Base-by-base conservation (phyloP, 2,888 invertebrate species). In the Diarsia rubi region DNA sequence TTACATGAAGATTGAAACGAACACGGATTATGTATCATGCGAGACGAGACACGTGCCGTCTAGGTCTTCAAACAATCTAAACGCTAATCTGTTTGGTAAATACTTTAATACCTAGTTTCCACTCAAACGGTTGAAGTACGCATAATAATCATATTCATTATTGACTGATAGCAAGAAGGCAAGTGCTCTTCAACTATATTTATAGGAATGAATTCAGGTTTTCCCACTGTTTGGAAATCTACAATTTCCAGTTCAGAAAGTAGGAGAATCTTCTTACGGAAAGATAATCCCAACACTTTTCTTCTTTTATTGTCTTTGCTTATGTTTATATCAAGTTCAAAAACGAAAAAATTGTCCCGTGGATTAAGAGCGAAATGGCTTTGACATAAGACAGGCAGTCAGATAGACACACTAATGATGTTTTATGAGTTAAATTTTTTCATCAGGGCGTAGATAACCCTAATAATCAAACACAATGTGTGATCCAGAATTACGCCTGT, bases 1-100 rank as follows among this genome's bases (percentile, higher is more conserved):
- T 63, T 54, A 70, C 54, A 82, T 60, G 42, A 37, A 54, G 45
- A 67, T 82, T 64, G 60, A 9, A 47, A 78, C 21, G 44, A 24
- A 49, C 27, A 3, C 31, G 14, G 9, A 27, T 42, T 42, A 74
- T 31, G 19, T 45, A 62, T 47, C 19, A 66, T 44, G 63, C 49
- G 57, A 54, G 19, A n/a, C 11, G 14, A 8, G 57, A 37, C 73
- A 81, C 52, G 64, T 65, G 63, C 57, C 52, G 44, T 68, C 6
- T 54, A 60, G 1, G 16, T 42, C n/a, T 49, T 37, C 5, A 31
- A 57, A 69, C 27, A 67, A 59, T 27, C 16, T 37, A 16, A 67
- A 63, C 21, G 52, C 52, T 54, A 54, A 65, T 64, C 3, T 54
- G 57, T 75, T 66, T 59, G 9, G 37, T 75, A 67, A 60, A 66